Percentiles rank a stretch among this genome's conserved stretches.
phyloP scores from a whole-genome alignment of 2,888 invertebrate genomes.

The Mycalesis mineus region DNA sequence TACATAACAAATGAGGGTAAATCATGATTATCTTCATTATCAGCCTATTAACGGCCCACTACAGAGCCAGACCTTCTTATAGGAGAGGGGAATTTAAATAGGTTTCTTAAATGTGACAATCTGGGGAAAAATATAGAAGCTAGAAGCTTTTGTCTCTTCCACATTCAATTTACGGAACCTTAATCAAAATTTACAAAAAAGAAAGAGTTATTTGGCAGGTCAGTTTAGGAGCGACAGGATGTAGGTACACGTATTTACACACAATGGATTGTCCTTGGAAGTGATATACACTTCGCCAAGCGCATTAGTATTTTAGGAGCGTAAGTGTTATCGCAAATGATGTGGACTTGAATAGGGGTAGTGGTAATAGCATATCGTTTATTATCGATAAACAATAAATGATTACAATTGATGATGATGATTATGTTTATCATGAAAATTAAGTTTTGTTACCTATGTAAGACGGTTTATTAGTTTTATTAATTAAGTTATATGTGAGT shows the following conservation, averaged over 20 bases:
- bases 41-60: too few relatives aligned
- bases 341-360: neutral
- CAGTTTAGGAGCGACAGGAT: slow-evolving; percentile 17
- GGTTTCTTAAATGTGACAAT: neutral
- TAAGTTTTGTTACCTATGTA: neutral
- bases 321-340: slow-evolving; percentile 17
- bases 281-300: slow-evolving; percentile 27
- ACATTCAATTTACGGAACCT: neutral
- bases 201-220: slow-evolving; percentile 19
- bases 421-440: neutral
- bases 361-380: neutral
- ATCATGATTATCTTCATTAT: too few relatives aligned
- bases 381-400: neutral
- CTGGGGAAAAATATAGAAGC: too few relatives aligned
- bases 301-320: slow-evolving; percentile 30
- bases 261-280: slow-evolving; percentile 36
- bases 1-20: too few relatives aligned
- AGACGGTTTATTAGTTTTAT: neutral
- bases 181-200: slow-evolving; percentile 4
- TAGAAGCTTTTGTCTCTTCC: neutral
- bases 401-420: neutral
- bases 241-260: slow-evolving; percentile 33
- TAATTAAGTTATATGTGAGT: too few relatives aligned
- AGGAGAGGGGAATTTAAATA: too few relatives aligned
- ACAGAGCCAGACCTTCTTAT: too few relatives aligned